phyloP scores from a whole-genome alignment of 1,140 invertebrate species.

The Drosophila micromelanica region DNA sequence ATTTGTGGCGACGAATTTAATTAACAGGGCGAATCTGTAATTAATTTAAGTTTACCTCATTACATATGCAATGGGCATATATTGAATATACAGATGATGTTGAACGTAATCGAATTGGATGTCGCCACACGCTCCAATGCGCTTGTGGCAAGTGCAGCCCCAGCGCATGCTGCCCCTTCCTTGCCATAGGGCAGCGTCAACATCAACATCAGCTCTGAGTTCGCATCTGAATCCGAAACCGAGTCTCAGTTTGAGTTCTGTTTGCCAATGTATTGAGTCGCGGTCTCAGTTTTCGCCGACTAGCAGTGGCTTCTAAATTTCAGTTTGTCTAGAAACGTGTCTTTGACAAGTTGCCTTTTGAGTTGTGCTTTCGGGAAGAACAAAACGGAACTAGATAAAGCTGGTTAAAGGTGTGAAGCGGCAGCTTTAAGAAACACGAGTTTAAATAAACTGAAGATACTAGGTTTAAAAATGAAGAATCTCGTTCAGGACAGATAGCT shows the following conservation, averaged over 20 bases:
- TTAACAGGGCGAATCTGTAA: slow-evolving; percentile 9
- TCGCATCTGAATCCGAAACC: background rate
- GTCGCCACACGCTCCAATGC: slow-evolving; percentile 1
- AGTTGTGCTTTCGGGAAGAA: background rate
- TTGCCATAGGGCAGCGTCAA: slow-evolving; percentile 6
- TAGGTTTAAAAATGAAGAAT: too few species aligned
- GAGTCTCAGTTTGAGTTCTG: background rate
- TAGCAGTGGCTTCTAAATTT: slow-evolving; percentile 22
- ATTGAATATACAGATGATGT: background rate
- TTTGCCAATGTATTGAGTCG: slow-evolving; percentile 16
- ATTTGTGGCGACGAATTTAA: background rate
- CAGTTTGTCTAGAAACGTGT: slow-evolving; percentile 53
- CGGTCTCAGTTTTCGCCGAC: slow-evolving; percentile 11
- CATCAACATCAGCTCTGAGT: slow-evolving; percentile 1
- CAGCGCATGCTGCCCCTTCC: slow-evolving; percentile 1
- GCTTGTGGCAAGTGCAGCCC: slow-evolving; percentile 18
- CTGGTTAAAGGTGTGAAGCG: too few species aligned
- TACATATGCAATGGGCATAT: slow-evolving; percentile 30
- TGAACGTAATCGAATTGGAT: slow-evolving; percentile 26
- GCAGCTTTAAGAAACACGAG: too few species aligned
- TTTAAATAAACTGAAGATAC: too few species aligned
- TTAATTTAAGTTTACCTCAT: background rate
- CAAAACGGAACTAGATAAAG: background rate
- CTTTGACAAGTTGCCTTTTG: slow-evolving; percentile 52
- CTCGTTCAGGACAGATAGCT: too few species aligned